These are phyloP conservation scores for Hylomyscus alleni DNA, from an alignment of 2,797 vertebrate species.

Conservation along the genomic window DNA sequence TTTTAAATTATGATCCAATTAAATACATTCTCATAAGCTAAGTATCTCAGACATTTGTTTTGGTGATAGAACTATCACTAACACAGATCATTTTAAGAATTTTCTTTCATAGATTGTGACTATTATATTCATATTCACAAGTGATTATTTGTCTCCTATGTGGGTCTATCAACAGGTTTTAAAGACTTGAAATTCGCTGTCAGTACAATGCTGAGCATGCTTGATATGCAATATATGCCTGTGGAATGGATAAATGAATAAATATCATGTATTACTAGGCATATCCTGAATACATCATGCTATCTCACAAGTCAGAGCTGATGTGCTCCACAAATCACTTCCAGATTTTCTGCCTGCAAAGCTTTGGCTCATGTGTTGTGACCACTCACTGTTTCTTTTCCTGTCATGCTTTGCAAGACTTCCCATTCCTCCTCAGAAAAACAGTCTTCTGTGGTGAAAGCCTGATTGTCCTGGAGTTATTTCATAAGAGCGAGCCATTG, in stretches of 20 bases:
- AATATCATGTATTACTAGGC: not conserved
- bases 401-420: not conserved
- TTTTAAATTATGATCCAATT: not conserved
- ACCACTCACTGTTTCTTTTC: not conserved
- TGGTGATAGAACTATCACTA: not conserved
- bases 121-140: not conserved
- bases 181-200: not conserved
- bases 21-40: not conserved
- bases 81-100: not conserved
- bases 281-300: not conserved
- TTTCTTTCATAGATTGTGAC: not conserved
- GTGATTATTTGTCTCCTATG: not conserved
- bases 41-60: not conserved
- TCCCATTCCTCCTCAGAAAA: not conserved
- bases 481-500: constrained; percentile 1
- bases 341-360: not conserved
- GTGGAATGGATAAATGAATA: not conserved
- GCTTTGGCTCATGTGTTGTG: not conserved
- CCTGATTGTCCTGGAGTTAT: not conserved
- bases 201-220: not conserved
- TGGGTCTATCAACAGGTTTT: not conserved
- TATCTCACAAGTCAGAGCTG: not conserved
- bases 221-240: not conserved
- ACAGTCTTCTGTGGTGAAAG: not conserved
- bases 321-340: no score